Evolutionary conservation across 2,113 vertebrate genomes (phyloP), one percentile per base, ranked within the genome.

Genomic region (Macrotis lagotis): DNA sequence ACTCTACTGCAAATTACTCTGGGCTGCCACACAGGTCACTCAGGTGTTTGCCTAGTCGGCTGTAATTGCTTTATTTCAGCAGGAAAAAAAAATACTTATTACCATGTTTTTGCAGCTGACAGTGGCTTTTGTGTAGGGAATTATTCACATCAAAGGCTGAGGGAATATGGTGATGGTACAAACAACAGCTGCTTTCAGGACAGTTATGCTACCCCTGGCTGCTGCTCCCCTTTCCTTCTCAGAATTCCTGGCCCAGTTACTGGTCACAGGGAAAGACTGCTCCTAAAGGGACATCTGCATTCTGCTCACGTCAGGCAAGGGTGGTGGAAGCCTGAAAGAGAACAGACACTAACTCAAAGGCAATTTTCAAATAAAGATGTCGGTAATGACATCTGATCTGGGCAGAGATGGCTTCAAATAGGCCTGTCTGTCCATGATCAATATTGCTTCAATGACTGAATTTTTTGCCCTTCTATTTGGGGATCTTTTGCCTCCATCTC

Each of bases 41-140:
- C 52, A 95, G 90, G 95, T 92, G 93, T 95, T 96, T 96, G 95
- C 66, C 48, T 59, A 94, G 52, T 91, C 91, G 95, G 55, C 2
- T 37, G 89, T 95, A 96, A 95, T 95, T 96, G 95, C 90, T 97
- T 93, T 95, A 97, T 55, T 98, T 96, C 88, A 96, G 94, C 92
- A 96, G 90, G 74, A 94, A 94, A 89, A 66, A 91, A 95, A 96
- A 95, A 83, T 24, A 91, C 90, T 93, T 94, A 92, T 89, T 91
- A 95, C 83, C 51, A 90, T 92, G 88, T 59, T 96, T 97, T 95
- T 98, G 95, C 93, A 91, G 95, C 94, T 91, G 94, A 94, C 89
- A 93, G 94, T 95, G 91, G 92, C 94, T 96, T 97, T 94, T 96
- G 91, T 95, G 96, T 51, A 94, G 51, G 37, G 91, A 96, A 91